These are phyloP conservation scores for Stenchaetothrips biformis DNA, from an alignment of 2,888 invertebrate species.

Conservation along the genomic window DNA sequence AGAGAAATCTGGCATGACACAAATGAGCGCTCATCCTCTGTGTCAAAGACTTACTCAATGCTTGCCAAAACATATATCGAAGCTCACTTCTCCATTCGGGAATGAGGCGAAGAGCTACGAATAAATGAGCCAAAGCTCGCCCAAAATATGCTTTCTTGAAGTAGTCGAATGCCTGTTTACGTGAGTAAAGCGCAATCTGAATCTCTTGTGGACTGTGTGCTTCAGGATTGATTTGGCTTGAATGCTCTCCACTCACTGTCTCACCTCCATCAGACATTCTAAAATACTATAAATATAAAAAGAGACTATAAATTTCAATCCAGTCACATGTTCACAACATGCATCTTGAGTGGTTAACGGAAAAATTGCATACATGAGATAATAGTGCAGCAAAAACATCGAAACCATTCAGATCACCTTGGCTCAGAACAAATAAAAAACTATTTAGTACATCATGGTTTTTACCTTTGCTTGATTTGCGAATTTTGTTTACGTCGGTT, in stretches of 20 bases:
- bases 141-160: slow-evolving; percentile 39
- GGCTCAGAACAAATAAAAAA: too few relatives aligned
- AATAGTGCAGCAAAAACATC: too few relatives aligned
- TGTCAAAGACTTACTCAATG: slow-evolving; percentile 37
- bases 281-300: too few relatives aligned
- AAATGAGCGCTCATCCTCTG: neutral
- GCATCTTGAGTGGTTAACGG: too few relatives aligned
- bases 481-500: too few relatives aligned
- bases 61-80: slow-evolving; percentile 40
- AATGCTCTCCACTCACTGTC: neutral
- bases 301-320: too few relatives aligned
- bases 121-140: slow-evolving; percentile 43
- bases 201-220: neutral
- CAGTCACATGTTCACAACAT: too few relatives aligned
- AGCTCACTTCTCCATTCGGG: slow-evolving; percentile 38
- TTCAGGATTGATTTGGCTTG: neutral
- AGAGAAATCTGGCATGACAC: neutral
- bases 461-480: too few relatives aligned
- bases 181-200: slow-evolving; percentile 44
- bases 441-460: too few relatives aligned
- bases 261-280: too few relatives aligned
- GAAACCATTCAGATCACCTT: too few relatives aligned
- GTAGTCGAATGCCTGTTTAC: slow-evolving; percentile 41
- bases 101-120: slow-evolving; percentile 41
- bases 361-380: too few relatives aligned